A percentile compares a stretch with the other conserved stretches of the same genome.
These are phyloP conservation scores for Uloborus diversus DNA, from an alignment of 1,140 invertebrate species.

Conservation along the genomic window DNA sequence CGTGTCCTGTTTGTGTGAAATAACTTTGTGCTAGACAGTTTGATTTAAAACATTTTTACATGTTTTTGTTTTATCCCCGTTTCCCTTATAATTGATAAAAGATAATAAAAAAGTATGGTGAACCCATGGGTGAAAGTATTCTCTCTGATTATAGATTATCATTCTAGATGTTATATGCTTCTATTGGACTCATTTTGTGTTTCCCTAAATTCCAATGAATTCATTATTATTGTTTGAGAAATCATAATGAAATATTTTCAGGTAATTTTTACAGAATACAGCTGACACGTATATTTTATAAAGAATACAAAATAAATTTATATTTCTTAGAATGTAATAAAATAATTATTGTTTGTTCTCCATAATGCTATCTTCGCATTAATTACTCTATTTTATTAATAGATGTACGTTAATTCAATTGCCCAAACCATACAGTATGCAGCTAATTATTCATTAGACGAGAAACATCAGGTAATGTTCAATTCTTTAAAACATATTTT, in stretches of 20 bases:
- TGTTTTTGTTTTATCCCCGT: too few relatives aligned
- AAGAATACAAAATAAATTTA: background rate
- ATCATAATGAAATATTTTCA: background rate
- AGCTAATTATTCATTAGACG: constrained; percentile 1
- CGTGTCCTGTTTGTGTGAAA: too few relatives aligned
- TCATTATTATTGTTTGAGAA: background rate
- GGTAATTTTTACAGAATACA: background rate
- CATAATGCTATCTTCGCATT: background rate
- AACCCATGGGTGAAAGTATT: too few relatives aligned
- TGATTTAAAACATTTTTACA: too few relatives aligned
- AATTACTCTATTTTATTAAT: background rate
- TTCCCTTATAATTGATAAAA: too few relatives aligned
- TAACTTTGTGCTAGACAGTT: too few relatives aligned
- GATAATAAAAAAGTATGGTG: too few relatives aligned
- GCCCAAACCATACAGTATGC: constrained; percentile 42
- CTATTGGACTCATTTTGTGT: too few relatives aligned
- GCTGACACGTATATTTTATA: background rate
- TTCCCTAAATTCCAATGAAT: too few relatives aligned
- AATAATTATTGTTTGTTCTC: background rate
- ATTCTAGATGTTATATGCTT: too few relatives aligned
- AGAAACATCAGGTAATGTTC: constrained; percentile 8
- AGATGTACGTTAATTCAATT: constrained; percentile 44
- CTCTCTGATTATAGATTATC: too few relatives aligned
- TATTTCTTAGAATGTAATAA: background rate
- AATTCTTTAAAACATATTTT: background rate